phyloP scores from a whole-genome alignment of 2,888 invertebrate species.

The Lycia hirtaria region DNA sequence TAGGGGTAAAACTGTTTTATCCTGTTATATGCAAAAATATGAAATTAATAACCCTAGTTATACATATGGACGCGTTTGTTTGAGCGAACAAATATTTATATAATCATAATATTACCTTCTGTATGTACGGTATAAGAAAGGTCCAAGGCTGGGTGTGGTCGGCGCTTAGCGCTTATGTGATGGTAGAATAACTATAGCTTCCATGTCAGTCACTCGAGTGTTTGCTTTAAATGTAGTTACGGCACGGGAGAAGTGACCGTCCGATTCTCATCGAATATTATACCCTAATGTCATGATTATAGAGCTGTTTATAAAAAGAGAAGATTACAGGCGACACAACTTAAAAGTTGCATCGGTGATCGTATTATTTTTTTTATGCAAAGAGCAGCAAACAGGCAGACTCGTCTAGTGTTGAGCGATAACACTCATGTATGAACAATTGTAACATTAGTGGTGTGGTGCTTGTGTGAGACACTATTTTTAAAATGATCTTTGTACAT shows the following conservation, averaged over 20 bases:
- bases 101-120: not conserved
- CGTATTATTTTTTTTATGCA: too few relatives aligned
- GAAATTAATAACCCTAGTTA: too few relatives aligned
- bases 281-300: not conserved
- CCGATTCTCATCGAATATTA: not conserved
- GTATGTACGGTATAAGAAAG: slow-evolving; percentile 16
- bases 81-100: slow-evolving; percentile 4
- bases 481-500: too few relatives aligned
- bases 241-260: not conserved
- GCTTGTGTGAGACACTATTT: too few relatives aligned
- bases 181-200: slow-evolving; percentile 17
- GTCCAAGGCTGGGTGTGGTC: slow-evolving; percentile 25
- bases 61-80: not conserved
- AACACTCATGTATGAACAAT: too few relatives aligned
- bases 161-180: slow-evolving; percentile 31
- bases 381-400: too few relatives aligned
- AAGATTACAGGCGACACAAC: too few relatives aligned
- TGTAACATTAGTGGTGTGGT: too few relatives aligned
- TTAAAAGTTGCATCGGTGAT: too few relatives aligned
- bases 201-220: not conserved
- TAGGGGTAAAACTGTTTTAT: not conserved
- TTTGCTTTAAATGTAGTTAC: not conserved
- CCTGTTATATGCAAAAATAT: too few relatives aligned
- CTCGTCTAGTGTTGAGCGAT: too few relatives aligned
- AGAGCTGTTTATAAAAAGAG: too few relatives aligned